These are phyloP conservation scores for Catostomus latipinnis DNA, from an alignment of 2,797 vertebrate genomes.

Conservation along the genomic window DNA sequence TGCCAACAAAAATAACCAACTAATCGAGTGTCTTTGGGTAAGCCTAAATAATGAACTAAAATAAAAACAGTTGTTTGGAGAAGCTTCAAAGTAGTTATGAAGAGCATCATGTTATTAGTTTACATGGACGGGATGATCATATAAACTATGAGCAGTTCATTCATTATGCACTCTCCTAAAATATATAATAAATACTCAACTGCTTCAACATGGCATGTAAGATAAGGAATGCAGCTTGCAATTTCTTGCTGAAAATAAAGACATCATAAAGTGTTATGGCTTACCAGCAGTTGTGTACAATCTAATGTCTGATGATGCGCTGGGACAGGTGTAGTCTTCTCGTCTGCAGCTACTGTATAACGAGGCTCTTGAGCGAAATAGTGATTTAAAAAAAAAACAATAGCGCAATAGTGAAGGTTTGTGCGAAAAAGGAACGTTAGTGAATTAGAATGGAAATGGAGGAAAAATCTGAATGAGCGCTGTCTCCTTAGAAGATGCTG, in stretches of 20 bases:
- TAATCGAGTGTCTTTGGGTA: no score
- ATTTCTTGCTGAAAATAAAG: background rate
- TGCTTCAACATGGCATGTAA: background rate
- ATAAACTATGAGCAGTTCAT: no score
- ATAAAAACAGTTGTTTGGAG: no score
- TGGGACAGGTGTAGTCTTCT: constrained; percentile 37
- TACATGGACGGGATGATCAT: no score
- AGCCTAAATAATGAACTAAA: no score
- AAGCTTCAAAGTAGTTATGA: no score
- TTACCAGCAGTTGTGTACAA: constrained; percentile 7
- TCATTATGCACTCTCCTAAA: no score
- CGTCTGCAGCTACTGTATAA: background rate
- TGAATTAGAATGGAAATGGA: background rate
- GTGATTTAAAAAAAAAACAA: background rate
- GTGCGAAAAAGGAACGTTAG: background rate
- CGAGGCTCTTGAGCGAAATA: background rate
- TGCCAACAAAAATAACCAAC: no score
- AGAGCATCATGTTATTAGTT: no score
- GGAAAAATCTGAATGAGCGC: background rate
- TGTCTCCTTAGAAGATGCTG: background rate
- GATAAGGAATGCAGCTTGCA: background rate
- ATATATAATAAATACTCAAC: background rate
- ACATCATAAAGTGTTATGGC: background rate
- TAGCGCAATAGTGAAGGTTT: background rate
- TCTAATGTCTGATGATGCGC: constrained; percentile 9